Base-by-base conservation (phyloP, 1,140 invertebrate genomes). In the Hycleus phaleratus region DNA sequence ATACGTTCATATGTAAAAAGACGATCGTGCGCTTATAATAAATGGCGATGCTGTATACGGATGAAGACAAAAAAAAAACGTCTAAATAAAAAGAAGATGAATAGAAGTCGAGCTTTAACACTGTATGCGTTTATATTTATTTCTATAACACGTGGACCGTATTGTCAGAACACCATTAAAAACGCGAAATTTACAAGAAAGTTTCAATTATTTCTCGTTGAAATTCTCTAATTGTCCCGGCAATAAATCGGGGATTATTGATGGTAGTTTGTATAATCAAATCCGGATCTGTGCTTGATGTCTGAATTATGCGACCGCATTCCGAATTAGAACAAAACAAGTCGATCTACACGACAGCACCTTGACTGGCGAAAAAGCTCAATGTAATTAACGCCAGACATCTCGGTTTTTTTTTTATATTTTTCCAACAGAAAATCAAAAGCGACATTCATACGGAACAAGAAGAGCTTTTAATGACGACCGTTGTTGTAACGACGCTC, bases 311-410 rank as follows among this genome's bases (percentile, higher is more conserved):
- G 32, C 47, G 54, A 56, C 46, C 46, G 38, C 54, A 56, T 56
- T 56, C 54, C 54, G 25, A 56, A 56, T 56, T 56, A 48, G 46
- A 56, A 46, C 48, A 48, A 46, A 56, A 46, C 54, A 47, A 56
- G 44, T 40, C n/a, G 46, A 48, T 56, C 46, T 38, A 26, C 52
- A 46, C 52, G 26, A 46, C 26, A 12, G 44, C n/a, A 43, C 24
- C 39, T 56, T 39, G 7, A 32, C 32, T 32, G 32, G 32, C 32
- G 32, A 32, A 32, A 56, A 56, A 56, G 48, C 24, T 38, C 39
- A 10, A 39, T 46, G 48, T 56, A 56, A 56, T 56, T 56, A 56
- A 56, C 39, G 38, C 18, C 54, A 56, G 54, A 40, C 54, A 48
- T 48, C 54, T 38, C 38, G 9, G 26, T 32, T 38, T 25, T 46